Percentiles rank a stretch among this genome's conserved stretches.
Evolutionary conservation across 2,888 invertebrate species (phyloP).

Genomic region (Cephus pulcher): DNA sequence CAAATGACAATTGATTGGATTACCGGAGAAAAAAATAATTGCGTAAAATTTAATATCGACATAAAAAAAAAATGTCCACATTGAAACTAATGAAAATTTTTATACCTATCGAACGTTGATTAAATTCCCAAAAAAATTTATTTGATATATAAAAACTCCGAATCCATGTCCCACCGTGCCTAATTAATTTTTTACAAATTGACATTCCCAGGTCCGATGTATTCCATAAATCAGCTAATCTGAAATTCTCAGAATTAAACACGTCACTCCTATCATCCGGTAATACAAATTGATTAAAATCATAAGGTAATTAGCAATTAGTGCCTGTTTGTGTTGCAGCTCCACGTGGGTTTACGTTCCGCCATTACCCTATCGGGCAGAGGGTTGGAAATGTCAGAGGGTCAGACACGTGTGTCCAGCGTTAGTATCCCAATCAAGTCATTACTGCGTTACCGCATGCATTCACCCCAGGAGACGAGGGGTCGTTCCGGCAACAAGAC

Average conservation of each 20-base stretch:
- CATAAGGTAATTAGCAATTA: slow-evolving; percentile 36
- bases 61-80: no score
- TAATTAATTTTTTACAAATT: neutral
- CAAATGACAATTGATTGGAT: no score
- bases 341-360: slow-evolving; percentile 13
- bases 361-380: slow-evolving; percentile 14
- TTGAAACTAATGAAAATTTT: neutral
- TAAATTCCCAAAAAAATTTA: neutral
- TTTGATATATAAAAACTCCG: neutral
- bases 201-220: no score
- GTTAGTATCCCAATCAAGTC: slow-evolving; percentile 42
- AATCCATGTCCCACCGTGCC: no score
- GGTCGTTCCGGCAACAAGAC: neutral
- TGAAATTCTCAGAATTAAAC: neutral
- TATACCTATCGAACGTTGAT: neutral
- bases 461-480: neutral
- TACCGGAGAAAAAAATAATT: neutral
- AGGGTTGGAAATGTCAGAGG: slow-evolving; percentile 43
- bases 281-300: slow-evolving; percentile 35
- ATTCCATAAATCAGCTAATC: neutral
- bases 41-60: neutral
- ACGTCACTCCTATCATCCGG: neutral
- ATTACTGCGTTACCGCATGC: slow-evolving; percentile 35
- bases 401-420: slow-evolving; percentile 40
- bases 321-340: slow-evolving; percentile 23